Percentiles rank a stretch among this genome's conserved stretches.
Conservation (phyloP, 2,888 invertebrate genomes). For the Heliconius ismenius region DNA sequence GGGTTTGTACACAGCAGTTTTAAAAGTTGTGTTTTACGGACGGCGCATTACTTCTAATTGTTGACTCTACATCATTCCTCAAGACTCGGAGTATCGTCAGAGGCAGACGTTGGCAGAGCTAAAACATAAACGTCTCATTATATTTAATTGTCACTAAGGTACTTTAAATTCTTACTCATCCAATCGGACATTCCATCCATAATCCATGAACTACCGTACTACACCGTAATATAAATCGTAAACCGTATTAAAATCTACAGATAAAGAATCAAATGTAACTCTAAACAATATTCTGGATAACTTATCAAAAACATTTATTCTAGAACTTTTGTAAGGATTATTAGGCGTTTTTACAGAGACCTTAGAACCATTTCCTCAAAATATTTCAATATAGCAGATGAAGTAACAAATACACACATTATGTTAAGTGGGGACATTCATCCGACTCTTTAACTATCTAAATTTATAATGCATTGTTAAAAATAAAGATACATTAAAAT, state of each 20-base stretch:
- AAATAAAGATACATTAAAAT: constrained; percentile 30
- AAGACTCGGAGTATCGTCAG: constrained; percentile 48
- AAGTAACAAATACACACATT: constrained; percentile 23
- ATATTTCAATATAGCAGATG: constrained; percentile 44
- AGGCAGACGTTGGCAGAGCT: constrained; percentile 58
- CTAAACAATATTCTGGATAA: constrained; percentile 80
- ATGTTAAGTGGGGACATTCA: constrained; percentile 23
- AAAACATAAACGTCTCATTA: constrained; percentile 58
- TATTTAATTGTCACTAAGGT: constrained; percentile 59
- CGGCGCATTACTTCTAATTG: constrained; percentile 59
- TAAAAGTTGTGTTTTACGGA: constrained; percentile 54
- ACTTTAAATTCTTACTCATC: constrained; percentile 64
- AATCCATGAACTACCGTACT: constrained; percentile 56
- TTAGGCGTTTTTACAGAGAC: constrained; percentile 38
- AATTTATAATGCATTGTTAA: constrained; percentile 26
- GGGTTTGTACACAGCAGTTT: constrained; percentile 38
- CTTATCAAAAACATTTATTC: constrained; percentile 66
- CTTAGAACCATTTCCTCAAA: constrained; percentile 38
- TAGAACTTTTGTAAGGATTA: constrained; percentile 37
- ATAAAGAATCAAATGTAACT: constrained; percentile 34
- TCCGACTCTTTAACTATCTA: constrained; percentile 37
- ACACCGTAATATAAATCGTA: constrained; percentile 55
- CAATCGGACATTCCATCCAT: constrained; percentile 68
- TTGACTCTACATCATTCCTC: constrained; percentile 47
- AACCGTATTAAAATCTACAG: constrained; percentile 42